Evolutionary conservation across 1,140 invertebrate genomes (phyloP), one percentile per base, ranked within the genome.

Genomic region (Drosophila sturtevanti): DNA sequence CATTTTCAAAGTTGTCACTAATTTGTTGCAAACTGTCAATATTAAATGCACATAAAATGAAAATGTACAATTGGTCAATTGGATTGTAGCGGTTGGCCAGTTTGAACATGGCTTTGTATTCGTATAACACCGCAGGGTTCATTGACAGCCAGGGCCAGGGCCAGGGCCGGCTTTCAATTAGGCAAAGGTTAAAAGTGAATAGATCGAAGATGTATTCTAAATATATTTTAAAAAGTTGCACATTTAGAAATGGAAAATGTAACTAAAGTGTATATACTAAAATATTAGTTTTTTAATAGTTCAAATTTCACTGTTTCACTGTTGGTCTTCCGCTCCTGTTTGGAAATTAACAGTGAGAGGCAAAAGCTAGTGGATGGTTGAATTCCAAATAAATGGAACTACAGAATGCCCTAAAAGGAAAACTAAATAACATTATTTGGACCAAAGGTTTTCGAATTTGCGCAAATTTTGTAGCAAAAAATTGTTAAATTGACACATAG

Each of bases 21-120:
- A 74, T 74, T 44, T 74, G 66, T 44, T 48, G 55, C 61, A 64
- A 74, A 70, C 65, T 65, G 71, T 55, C 66, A 69, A 55, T 52
- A 60, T 64, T 11, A 61, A 54, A 63, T 51, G 51, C 38, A 55
- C 27, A 48, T 37, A 38, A 41, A 37, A 35, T 38, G 59, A 67
- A 69, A 74, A 74, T 65, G 70, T 62, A 48, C 27, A 38, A 12
- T 21, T 21, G 34, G 51, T 35, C 48, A 22, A 35, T 62, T 62
- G 37, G 38, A 18, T 56, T 55, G n/a, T 31, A 55, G 52, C 31
- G n/a, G 52, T 31, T 31, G 52, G 52, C n/a, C 52, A 55, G 52
- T 55, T 31, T 55, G 24, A 31, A 16, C 31, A 34, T 31, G 24
- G 16, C 54, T 56, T 56, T 18, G 38, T 51, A 41, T 44, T 74